Percentiles rank a stretch among this genome's conserved stretches.
Conservation (phyloP, 2,797 vertebrate species). For the Leptoclinus maculatus region DNA sequence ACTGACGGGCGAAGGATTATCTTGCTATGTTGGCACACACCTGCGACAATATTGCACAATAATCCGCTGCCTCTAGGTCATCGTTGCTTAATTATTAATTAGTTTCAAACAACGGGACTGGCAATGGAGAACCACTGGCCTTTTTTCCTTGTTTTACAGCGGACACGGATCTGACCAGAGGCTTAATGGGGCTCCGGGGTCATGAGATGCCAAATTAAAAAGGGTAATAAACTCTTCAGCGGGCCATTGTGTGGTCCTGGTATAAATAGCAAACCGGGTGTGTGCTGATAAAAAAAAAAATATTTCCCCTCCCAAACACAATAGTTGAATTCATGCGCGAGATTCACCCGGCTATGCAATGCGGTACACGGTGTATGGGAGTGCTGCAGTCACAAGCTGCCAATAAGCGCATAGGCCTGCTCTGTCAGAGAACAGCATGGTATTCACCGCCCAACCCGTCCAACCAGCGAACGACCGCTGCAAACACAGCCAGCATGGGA, state of each 20-base stretch:
- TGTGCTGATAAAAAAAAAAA: constrained; percentile 72
- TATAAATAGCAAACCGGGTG: constrained; percentile 80
- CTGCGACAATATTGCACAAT: constrained; percentile 74
- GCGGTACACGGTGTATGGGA: constrained; percentile 58
- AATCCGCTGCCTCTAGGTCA: constrained; percentile 70
- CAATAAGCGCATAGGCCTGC: constrained; percentile 81
- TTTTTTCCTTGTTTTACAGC: constrained; percentile 29
- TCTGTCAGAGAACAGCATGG: constrained; percentile 81
- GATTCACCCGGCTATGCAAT: constrained; percentile 74
- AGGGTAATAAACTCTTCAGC: constrained; percentile 69
- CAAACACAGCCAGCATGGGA: constrained; percentile 48
- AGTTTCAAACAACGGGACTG: constrained; percentile 50
- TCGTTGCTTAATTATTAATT: constrained; percentile 64
- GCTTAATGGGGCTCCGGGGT: constrained; percentile 47
- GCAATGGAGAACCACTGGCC: constrained; percentile 24
- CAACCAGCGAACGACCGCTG: constrained; percentile 46
- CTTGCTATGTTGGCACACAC: constrained; percentile 70
- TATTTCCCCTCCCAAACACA: constrained; percentile 74
- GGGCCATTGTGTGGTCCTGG: constrained; percentile 60
- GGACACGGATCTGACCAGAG: constrained; percentile 37
- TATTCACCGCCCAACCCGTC: constrained; percentile 69
- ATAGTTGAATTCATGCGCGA: constrained; percentile 81
- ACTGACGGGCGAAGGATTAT: constrained; percentile 69
- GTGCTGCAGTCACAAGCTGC: constrained; percentile 82
- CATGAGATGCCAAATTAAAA: constrained; percentile 66